Percentiles rank a stretch among this genome's conserved stretches.
Conservation (phyloP, 2,797 vertebrate species). For the Coreius guichenoti region DNA sequence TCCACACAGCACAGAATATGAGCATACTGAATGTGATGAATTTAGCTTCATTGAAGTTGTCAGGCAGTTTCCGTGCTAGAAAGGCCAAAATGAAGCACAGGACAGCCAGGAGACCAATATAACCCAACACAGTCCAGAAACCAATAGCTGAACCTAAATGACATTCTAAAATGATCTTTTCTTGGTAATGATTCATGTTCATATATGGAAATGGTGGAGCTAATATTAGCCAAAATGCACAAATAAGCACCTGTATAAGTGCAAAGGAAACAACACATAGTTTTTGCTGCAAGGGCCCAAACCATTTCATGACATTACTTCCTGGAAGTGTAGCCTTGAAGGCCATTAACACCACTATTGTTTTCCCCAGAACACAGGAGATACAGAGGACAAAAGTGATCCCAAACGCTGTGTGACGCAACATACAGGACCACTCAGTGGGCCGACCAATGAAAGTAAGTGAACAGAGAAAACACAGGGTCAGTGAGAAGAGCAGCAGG, state of each 20-base stretch:
- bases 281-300: not conserved
- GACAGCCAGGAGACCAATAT: constrained; percentile 7
- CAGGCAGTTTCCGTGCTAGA: not conserved
- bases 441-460: constrained; percentile 61
- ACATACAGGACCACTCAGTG: constrained; percentile 58
- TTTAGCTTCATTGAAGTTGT: constrained; percentile 23
- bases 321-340: constrained; percentile 8
- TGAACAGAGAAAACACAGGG: constrained; percentile 64
- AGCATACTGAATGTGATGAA: constrained; percentile 26
- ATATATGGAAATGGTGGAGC: constrained; percentile 57
- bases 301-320: constrained; percentile 7
- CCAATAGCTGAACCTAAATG: constrained; percentile 15
- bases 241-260: constrained; percentile 59
- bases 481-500: constrained; percentile 57
- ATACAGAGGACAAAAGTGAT: constrained; percentile 34
- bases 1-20: constrained; percentile 25
- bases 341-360: constrained; percentile 6
- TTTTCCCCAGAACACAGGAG: constrained; percentile 10
- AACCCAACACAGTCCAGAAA: constrained; percentile 10
- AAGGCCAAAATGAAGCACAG: constrained; percentile 7
- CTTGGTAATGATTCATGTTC: constrained; percentile 38
- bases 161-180: constrained; percentile 54
- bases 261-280: constrained; percentile 47
- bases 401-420: constrained; percentile 60
- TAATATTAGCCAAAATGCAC: constrained; percentile 57